A percentile compares a stretch with the other conserved stretches of the same genome.
These are phyloP conservation scores for Hiodon tergisus DNA, from an alignment of 2,113 vertebrate species.

Conservation along the genomic window DNA sequence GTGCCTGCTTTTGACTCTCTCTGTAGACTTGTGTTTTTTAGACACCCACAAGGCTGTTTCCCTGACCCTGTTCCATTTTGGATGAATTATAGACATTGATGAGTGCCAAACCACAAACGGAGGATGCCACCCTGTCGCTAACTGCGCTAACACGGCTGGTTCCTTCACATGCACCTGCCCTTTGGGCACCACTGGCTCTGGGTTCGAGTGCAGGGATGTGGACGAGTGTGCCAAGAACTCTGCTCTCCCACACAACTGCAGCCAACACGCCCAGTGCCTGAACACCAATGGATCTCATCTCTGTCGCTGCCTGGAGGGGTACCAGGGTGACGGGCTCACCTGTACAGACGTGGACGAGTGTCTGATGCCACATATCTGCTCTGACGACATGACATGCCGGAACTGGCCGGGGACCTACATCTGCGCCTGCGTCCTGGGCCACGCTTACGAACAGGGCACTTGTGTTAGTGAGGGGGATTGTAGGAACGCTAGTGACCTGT, in stretches of 20 bases:
- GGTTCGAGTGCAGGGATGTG: conserved; percentile 65
- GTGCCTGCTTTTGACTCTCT: conserved; percentile 24
- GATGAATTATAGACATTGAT: conserved; percentile 80
- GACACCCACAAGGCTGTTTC: conserved; percentile 46
- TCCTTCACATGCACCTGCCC: conserved; percentile 63
- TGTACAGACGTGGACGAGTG: conserved; percentile 71
- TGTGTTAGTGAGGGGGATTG: conserved; percentile 57
- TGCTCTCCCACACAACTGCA: conserved; percentile 55
- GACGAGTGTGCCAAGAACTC: conserved; percentile 62
- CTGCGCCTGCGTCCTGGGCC: conserved; percentile 55
- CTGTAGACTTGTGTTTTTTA: conserved; percentile 39
- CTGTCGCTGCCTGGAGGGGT: conserved; percentile 61
- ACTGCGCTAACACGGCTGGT: conserved; percentile 63
- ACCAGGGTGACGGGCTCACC: conserved; percentile 56
- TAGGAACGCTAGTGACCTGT: conserved; percentile 41
- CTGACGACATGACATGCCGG: conserved; percentile 57
- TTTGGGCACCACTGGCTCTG: conserved; percentile 57
- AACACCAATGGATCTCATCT: conserved; percentile 63
- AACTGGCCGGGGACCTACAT: conserved; percentile 63
- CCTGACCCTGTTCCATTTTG: conserved; percentile 73
- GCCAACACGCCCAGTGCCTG: conserved; percentile 50
- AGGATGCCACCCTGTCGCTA: conserved; percentile 65
- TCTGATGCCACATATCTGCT: conserved; percentile 41
- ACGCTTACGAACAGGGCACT: conserved; percentile 48
- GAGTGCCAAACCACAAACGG: conserved; percentile 72